A percentile compares a stretch with the other conserved stretches of the same genome.
These are phyloP conservation scores for Drosophila trapezifrons DNA, from an alignment of 1,140 invertebrate genomes.

Conservation along the genomic window DNA sequence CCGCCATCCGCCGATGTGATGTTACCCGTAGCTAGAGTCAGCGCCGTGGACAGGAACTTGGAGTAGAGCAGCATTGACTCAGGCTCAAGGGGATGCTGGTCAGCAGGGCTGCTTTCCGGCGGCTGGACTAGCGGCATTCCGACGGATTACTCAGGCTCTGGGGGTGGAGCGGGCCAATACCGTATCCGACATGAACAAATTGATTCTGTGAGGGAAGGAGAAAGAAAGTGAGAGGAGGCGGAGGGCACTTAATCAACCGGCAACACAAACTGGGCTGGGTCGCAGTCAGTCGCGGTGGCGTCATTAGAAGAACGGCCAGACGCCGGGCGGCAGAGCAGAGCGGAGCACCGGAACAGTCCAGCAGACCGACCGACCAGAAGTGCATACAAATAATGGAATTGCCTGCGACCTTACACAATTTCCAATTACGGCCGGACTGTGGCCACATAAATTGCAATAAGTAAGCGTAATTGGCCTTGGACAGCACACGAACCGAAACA, in stretches of 20 bases:
- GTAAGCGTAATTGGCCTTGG: constrained; percentile 54
- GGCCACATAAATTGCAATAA: constrained; percentile 55
- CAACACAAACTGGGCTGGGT: constrained; percentile 41
- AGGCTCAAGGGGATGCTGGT: constrained; percentile 6
- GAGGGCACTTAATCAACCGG: constrained; percentile 40
- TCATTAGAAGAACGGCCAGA: constrained; percentile 36
- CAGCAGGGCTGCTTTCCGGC: constrained; percentile 1
- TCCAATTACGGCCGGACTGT: constrained; percentile 51
- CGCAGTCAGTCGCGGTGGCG: constrained; percentile 19
- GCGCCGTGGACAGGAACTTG: constrained; percentile 25
- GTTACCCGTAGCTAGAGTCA: constrained; percentile 12
- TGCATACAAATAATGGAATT: constrained; percentile 51
- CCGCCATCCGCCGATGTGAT: constrained; percentile 7
- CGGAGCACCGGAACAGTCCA: not conserved
- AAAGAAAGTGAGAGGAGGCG: not conserved
- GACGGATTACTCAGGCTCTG: constrained; percentile 20
- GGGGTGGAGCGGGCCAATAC: constrained; percentile 1
- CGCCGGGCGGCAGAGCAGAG: not conserved
- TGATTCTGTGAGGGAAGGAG: constrained; percentile 26
- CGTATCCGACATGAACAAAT: constrained; percentile 40
- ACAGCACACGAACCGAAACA: constrained; percentile 43
- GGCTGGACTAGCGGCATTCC: constrained; percentile 19
- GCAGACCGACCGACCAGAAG: constrained; percentile 28
- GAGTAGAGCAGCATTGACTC: constrained; percentile 17
- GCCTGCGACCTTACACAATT: constrained; percentile 52